Base-by-base conservation (phyloP, 2,797 vertebrate genomes). In the Sparus aurata region DNA sequence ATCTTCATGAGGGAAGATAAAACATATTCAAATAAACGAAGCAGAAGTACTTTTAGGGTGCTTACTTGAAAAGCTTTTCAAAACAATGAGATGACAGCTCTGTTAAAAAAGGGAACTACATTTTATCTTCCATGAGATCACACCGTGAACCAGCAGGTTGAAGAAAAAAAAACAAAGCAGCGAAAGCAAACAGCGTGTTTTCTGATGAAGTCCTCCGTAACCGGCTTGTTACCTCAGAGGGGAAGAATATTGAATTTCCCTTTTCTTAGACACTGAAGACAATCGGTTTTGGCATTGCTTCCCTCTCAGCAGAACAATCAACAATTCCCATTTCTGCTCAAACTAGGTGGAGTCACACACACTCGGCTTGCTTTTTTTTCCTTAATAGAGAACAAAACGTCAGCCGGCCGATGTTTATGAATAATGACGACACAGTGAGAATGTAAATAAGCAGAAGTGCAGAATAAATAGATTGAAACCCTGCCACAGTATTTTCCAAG, bases 401-500 rank as follows among this genome's bases (percentile, higher is more conserved):
- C 16, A 74, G 71, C 80, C 78, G 83, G 84, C 84, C 79, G 87
- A 90, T 90, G 85, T 91, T 91, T 83, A 89, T 89, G 74, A 50
- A 64, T 65, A 55, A 81, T 71, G 82, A 79, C 38, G 41, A 84
- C 79, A 85, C 23, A 72, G 71, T 70, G 86, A 83, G 81, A 91
- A 88, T 87, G 90, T 90, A 91, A 94, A 94, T 91, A 92, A 89
- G 80, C 87, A 73, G 69, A 68, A 83, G 65, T 55, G 81, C 75
- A 86, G 79, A 83, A 87, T 89, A 88, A 90, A 91, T 78, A 86
- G 74, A 87, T 87, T 83, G 89, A 90, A 84, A 82, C 84, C 79
- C 87, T 50, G 85, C 57, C 68, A 25, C 85, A 78, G 83, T 83
- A 89, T 92, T 94, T 95, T 95, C 93, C 90, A 55, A 87, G 86